Base-by-base conservation (phyloP, 2,888 invertebrate species). In the Dichetophora obliterata region DNA sequence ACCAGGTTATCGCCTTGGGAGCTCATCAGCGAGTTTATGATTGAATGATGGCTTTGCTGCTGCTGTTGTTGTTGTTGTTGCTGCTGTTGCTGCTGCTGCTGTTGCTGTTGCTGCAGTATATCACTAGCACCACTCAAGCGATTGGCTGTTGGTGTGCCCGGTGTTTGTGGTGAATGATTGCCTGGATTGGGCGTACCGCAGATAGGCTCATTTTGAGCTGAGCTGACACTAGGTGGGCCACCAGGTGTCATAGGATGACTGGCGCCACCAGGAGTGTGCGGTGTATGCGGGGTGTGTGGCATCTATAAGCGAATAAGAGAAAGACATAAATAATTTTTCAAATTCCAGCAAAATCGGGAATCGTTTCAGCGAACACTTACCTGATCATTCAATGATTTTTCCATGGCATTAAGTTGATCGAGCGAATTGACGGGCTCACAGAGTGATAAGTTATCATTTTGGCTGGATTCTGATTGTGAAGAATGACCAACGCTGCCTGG, bases 341-440 rank as follows among this genome's bases (percentile, higher is more conserved):
- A 31, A 4, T 31, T 19, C 19, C 19, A 54, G 52, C 14, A 9
- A 3, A 6, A 54, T 16, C 19, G 27, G 61, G 43, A 31, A 63
- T n/a, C 31, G 16, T 63, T 59, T 59, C 5, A 34, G 11, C 11
- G 63, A 52, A 70, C 16, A 78, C 82, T 78, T 90, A 95, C 96
- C 93, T 96, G 96, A 90, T 96, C 96, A 87, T 94, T 95, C 73
- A 97, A 91, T 83, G 95, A 95, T 89, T 97, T 97, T 88, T 97
- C 97, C 95, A 97, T 97, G 71, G 96, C 96, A 86, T 96, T 96
- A 8, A 97, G 91, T 65, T 96, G 96, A 90, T 97, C 96, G 81
- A 97, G 91, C n/a, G 95, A 95, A 86, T 95, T 96, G 78, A 95
- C 95, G 24, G 95, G 95, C 82, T 96, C 96, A 86, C 93, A 91